Conservation (phyloP, 2,888 invertebrate genomes). For the Philaethria dido region DNA sequence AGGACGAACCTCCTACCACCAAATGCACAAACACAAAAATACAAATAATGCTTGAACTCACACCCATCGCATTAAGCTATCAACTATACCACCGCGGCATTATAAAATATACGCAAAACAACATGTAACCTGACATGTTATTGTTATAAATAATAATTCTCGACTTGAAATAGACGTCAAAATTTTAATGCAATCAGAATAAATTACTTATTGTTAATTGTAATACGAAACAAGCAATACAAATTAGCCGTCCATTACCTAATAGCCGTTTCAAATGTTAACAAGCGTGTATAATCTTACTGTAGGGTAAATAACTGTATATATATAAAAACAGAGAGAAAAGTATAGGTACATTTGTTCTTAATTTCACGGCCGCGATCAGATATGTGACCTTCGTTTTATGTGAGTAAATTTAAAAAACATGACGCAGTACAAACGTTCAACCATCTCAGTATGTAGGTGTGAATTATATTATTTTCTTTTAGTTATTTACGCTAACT, state of each 20-base stretch:
- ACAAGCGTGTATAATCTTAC: constrained; percentile 40
- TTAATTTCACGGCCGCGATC: constrained; percentile 66
- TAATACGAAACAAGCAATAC: constrained; percentile 45
- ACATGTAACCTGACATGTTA: too few relatives aligned
- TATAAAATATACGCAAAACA: too few relatives aligned
- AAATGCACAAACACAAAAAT: too few relatives aligned
- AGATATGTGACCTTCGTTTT: constrained; percentile 42
- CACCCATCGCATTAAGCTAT: too few relatives aligned
- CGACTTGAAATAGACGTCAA: not conserved
- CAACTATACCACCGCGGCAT: too few relatives aligned
- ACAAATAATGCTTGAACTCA: too few relatives aligned
- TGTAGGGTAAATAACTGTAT: constrained; percentile 47
- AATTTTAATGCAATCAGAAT: not conserved
- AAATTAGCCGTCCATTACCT: constrained; percentile 32
- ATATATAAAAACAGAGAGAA: constrained; percentile 53
- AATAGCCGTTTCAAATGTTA: constrained; percentile 41
- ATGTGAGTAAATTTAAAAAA: not conserved
- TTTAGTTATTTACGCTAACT: not conserved
- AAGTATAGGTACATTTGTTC: constrained; percentile 63
- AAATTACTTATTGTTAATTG: constrained; percentile 5
- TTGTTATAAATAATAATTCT: not conserved
- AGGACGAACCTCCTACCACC: too few relatives aligned
- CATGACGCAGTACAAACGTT: not conserved
- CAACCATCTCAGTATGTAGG: not conserved
- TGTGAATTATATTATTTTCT: not conserved